Evolutionary conservation across 1,140 invertebrate species (phyloP).

Genomic region (Drosophila novamexicana): DNA sequence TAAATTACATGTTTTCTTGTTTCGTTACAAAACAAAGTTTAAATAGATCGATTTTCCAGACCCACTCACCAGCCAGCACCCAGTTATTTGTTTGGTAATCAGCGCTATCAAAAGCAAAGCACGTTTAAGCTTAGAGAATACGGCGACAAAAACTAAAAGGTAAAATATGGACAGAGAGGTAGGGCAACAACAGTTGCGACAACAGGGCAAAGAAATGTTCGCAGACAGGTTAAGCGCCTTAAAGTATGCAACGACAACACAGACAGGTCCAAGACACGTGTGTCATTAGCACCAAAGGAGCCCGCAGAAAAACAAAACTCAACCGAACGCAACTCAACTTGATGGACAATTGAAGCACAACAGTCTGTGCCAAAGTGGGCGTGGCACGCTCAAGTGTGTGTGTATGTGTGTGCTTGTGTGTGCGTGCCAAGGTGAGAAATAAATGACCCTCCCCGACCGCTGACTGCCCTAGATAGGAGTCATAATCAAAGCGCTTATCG

Average conservation of each 20-base stretch:
- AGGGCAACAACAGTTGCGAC: neutral
- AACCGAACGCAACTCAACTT: slow-evolving; percentile 17
- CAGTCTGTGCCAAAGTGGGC: slow-evolving; percentile 16
- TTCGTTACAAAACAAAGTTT: slow-evolving; percentile 25
- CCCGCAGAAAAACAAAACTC: slow-evolving; percentile 1
- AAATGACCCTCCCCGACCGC: slow-evolving; percentile 20
- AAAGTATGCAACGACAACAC: slow-evolving; percentile 51
- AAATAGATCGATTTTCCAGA: slow-evolving; percentile 34
- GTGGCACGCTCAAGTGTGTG: neutral
- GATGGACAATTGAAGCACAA: slow-evolving; percentile 33
- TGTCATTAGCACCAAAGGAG: slow-evolving; percentile 44
- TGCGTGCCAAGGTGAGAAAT: slow-evolving; percentile 33
- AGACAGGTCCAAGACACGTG: slow-evolving; percentile 30
- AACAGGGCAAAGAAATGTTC: slow-evolving; percentile 38
- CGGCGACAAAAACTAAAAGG: slow-evolving; percentile 20
- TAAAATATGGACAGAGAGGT: slow-evolving; percentile 5
- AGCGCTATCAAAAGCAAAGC: slow-evolving; percentile 60
- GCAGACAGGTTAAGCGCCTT: slow-evolving; percentile 61
- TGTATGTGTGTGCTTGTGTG: neutral
- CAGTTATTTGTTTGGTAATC: slow-evolving; percentile 39
- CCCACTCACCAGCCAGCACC: neutral
- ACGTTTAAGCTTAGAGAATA: slow-evolving; percentile 50
- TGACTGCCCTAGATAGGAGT: slow-evolving; percentile 10
- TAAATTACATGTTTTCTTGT: slow-evolving; percentile 18
- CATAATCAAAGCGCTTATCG: slow-evolving; percentile 52